Evolutionary conservation across 2,888 invertebrate species (phyloP), one percentile per base, ranked within the genome.

Genomic region (Drosophila niveifrons): DNA sequence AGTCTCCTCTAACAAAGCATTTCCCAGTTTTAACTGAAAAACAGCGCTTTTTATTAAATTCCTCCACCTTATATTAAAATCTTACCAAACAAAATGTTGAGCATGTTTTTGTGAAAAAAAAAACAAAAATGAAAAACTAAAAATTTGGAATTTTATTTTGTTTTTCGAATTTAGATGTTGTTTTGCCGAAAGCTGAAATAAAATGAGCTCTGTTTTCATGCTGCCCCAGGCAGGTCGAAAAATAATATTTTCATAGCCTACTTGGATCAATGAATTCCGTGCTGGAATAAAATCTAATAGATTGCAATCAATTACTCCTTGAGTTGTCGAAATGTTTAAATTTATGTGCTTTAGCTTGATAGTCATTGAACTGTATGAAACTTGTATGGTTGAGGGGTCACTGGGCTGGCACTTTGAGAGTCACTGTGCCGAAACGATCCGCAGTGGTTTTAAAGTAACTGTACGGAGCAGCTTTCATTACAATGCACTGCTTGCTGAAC

Each of bases 131-230:
- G 1, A 36, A 36, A 31, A 31, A 31, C 9, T 31, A 10, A 2
- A 31, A 36, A 36, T n/a, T 36, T 1, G 3, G n/a, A 36, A 36
- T 36, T 36, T 36, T 36, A 11, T 34, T 36, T 36, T 36, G 3
- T 34, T 36, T n/a, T 4, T n/a, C 23, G 23, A 36, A 36, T 36
- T 36, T 36, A 4, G 36, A 36, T 36, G 36, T 36, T 36, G 11
- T 36, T n/a, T n/a, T 11, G 36, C 11, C 36, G 36, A 36, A 3
- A 36, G 11, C n/a, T 6, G 36, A n/a, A 36, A 36, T 36, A 11
- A n/a, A 36, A 36, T 36, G 36, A 36, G 36, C n/a, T 36, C 36
- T n/a, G 36, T 36, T 36, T n/a, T 36, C 36, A 36, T 31, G 36
- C 36, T n/a, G n/a, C 36, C 1, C n/a, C n/a, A 11, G 36, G 36